Evolutionary conservation across 1,140 invertebrate species (phyloP), one percentile per base, ranked within the genome.

Genomic region (Bombus sylvicola): DNA sequence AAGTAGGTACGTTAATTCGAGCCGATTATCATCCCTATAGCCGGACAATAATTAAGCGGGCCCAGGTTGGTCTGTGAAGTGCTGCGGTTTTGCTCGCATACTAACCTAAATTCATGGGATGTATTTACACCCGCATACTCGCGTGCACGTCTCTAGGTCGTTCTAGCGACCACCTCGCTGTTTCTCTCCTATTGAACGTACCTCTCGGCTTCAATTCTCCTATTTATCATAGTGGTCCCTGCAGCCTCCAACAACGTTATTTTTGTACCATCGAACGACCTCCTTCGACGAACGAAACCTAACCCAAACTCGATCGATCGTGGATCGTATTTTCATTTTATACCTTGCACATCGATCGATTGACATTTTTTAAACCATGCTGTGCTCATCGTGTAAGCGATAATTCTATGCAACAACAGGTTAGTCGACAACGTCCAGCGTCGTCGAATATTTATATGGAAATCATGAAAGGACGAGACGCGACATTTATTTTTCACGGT

Each of bases 51-150:
- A 94, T 93, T 93, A 93, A 92, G 89, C 93, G 71, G 74, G 87
- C 87, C 83, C 73, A 47, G 57, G 53, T 77, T 85, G 91, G 86
- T 92, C 84, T 84, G 91, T 88, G 89, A 93, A 94, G 92, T 93
- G 91, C 81, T 92, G 92, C 91, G 93, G 93, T 92, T 92, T 93
- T 91, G 91, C 91, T 93, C 89, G 90, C 93, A 93, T 94, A 92
- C 93, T 93, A 93, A 94, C 92, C 92, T 92, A 92, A 93, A 94
- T 94, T 93, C 93, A 92, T 92, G 93, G 88, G 90, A 93, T 93
- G 91, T 92, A 94, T 93, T 94, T 94, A 93, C 92, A 90, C 88
- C 87, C 90, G 89, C 87, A 91, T 91, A 91, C 90, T 89, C 82
- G 86, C 90, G 85, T 85, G 89, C 89, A 62, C 83, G 80, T 81